Conservation (phyloP, 1,140 invertebrate genomes). For the Aporrectodea caliginosa region DNA sequence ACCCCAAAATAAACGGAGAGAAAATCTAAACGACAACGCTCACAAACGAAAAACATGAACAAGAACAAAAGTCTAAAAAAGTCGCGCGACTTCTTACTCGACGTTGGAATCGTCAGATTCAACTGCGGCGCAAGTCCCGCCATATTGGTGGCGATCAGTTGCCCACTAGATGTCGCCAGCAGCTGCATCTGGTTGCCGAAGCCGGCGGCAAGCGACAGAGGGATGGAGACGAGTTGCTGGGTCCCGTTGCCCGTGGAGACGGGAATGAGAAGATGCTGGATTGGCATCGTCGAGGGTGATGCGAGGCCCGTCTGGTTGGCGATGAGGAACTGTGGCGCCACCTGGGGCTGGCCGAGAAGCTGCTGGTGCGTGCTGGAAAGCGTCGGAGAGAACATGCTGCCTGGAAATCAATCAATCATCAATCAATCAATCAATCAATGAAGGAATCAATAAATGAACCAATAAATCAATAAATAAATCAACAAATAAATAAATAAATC, state of each 20-base stretch:
- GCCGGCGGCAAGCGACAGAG: conserved; percentile 56
- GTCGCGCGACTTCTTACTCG: background rate
- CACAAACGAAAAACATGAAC: background rate
- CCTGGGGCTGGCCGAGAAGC: conserved; percentile 58
- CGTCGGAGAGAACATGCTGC: no score
- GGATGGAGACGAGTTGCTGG: conserved; percentile 89
- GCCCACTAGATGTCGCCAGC: conserved; percentile 61
- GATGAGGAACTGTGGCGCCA: conserved; percentile 81
- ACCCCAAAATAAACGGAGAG: no score
- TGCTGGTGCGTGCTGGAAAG: conserved; percentile 47
- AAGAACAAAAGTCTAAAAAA: background rate
- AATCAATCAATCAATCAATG: no score
- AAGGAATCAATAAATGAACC: no score
- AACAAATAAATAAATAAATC: no score
- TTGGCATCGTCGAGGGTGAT: conserved; percentile 64
- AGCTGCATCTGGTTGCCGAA: conserved; percentile 60
- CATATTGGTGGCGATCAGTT: conserved; percentile 76
- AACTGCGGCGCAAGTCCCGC: conserved; percentile 69
- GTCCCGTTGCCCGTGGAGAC: conserved; percentile 72
- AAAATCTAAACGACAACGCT: background rate
- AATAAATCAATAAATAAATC: no score
- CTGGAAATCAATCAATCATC: no score
- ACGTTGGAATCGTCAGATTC: conserved; percentile 56
- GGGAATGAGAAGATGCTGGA: conserved; percentile 86
- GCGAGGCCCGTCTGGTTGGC: conserved; percentile 72